These are phyloP conservation scores for Keiferia lycopersicella DNA, from an alignment of 2,888 invertebrate genomes.

Conservation along the genomic window DNA sequence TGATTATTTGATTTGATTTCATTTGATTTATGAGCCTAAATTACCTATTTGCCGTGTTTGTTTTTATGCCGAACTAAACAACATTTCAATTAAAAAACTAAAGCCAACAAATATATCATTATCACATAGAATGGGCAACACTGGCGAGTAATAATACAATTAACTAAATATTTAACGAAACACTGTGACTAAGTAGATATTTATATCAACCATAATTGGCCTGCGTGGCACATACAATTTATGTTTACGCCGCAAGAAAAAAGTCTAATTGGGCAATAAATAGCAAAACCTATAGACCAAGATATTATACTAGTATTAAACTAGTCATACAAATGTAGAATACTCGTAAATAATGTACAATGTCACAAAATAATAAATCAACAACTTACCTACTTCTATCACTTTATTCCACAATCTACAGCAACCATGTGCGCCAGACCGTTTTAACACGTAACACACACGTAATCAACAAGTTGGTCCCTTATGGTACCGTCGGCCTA, in stretches of 20 bases:
- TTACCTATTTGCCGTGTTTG: too few relatives aligned
- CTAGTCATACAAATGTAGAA: not conserved
- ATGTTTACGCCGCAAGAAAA: not conserved
- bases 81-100: not conserved
- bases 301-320: not conserved
- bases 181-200: too few relatives aligned
- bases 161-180: too few relatives aligned
- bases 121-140: not conserved
- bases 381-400: conserved; percentile 10
- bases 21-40: too few relatives aligned
- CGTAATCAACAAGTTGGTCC: conserved; percentile 49
- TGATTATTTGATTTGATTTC: not conserved
- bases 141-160: too few relatives aligned
- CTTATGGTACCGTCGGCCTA: not conserved
- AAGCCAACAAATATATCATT: too few relatives aligned
- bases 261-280: not conserved
- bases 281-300: not conserved
- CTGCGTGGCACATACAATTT: too few relatives aligned
- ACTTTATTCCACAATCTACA: not conserved
- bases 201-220: too few relatives aligned
- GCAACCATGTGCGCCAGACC: conserved; percentile 6
- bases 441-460: conserved; percentile 30
- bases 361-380: not conserved
- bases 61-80: too few relatives aligned
- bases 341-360: not conserved